Conservation (phyloP, 2,888 invertebrate species). For the Perizoma affinitatum region DNA sequence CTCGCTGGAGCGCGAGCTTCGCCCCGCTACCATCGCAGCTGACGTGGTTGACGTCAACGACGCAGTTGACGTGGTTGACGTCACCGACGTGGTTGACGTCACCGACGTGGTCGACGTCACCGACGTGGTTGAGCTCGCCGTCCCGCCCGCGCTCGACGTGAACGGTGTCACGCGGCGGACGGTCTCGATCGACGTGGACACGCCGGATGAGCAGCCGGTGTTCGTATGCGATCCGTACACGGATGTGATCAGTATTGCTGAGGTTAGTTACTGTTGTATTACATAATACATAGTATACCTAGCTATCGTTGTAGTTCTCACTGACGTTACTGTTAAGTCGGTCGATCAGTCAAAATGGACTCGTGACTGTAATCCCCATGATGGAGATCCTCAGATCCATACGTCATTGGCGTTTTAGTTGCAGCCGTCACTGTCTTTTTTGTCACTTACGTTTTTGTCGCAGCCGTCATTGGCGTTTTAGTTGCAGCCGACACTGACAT, state of each 20-base stretch:
- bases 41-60: conserved; percentile 2
- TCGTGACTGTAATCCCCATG: no score
- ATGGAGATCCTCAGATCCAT: no score
- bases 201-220: conserved; percentile 69
- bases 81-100: conserved; percentile 6
- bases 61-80: background rate
- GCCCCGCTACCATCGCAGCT: conserved; percentile 30
- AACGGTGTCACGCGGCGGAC: conserved; percentile 22
- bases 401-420: no score
- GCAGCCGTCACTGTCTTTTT: no score
- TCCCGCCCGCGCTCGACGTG: conserved; percentile 4
- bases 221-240: conserved; percentile 66
- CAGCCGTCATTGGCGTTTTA: no score
- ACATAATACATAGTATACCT: no score
- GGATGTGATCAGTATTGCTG: conserved; percentile 66
- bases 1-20: conserved; percentile 72
- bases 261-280: conserved; percentile 51
- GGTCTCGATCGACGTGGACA: conserved; percentile 45
- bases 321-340: no score
- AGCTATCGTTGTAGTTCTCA: no score
- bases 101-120: conserved; percentile 24
- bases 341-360: no score
- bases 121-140: background rate
- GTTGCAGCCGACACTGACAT: no score
- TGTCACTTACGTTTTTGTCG: no score